Evolutionary conservation across 2,113 vertebrate species (phyloP).

Genomic region (Tetrao urogallus): DNA sequence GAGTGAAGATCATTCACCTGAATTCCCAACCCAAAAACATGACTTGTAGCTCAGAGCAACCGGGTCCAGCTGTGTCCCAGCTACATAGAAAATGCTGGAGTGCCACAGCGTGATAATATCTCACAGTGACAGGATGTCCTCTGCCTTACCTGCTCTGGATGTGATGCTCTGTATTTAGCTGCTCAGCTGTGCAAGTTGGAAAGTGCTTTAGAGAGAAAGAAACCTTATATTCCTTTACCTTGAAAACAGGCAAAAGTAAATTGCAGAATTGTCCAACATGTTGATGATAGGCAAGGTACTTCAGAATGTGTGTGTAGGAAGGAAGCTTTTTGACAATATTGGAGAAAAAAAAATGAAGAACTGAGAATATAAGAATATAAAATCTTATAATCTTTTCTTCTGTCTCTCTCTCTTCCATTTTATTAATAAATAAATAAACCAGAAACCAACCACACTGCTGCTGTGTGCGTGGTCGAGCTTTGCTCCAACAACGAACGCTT

Average conservation of each 20-base stretch:
- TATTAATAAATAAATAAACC: background rate
- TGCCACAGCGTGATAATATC: background rate
- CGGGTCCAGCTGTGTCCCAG: constrained; percentile 56
- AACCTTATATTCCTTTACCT: background rate
- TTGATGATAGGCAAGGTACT: background rate
- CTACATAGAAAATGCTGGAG: background rate
- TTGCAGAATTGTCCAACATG: background rate
- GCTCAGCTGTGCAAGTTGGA: background rate
- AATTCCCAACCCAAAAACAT: constrained; percentile 59
- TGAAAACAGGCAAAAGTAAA: background rate
- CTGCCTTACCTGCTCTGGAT: constrained; percentile 21
- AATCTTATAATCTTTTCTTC: background rate
- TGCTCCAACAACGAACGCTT: background rate
- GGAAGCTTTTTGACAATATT: background rate
- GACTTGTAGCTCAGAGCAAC: constrained; percentile 46
- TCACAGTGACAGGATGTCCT: constrained; percentile 53
- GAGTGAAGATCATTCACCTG: constrained; percentile 67
- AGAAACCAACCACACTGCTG: background rate
- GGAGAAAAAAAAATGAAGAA: background rate
- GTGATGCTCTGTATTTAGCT: background rate
- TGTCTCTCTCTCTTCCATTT: background rate
- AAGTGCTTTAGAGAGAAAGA: background rate
- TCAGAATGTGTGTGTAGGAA: background rate
- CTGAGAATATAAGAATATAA: background rate
- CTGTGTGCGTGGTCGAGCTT: background rate